Evolutionary conservation across 2,888 invertebrate species (phyloP).

Genomic region (Philhelius pedissequus): DNA sequence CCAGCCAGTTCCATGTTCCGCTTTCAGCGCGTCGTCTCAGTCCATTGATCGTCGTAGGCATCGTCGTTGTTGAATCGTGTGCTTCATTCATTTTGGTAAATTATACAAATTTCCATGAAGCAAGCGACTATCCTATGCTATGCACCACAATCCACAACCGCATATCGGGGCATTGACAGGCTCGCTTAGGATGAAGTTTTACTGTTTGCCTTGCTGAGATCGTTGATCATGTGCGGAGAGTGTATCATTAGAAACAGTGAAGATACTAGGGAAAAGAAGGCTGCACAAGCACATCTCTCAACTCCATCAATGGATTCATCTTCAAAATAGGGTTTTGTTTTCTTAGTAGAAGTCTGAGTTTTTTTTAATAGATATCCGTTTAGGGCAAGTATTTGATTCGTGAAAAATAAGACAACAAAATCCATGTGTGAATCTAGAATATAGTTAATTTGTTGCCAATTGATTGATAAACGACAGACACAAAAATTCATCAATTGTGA

Average conservation of each 20-base stretch:
- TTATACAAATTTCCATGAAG: conserved; percentile 68
- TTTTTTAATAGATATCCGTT: neutral
- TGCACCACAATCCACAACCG: neutral
- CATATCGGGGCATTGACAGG: conserved; percentile 31
- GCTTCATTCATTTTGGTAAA: conserved; percentile 57
- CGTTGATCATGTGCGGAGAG: conserved; percentile 58
- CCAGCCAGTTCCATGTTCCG: too few relatives aligned
- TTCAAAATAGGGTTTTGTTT: neutral
- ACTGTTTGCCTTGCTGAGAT: conserved; percentile 19
- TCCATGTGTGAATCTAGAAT: too few relatives aligned
- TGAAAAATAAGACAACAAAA: neutral
- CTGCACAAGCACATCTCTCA: neutral
- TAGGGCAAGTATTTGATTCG: neutral
- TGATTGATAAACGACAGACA: too few relatives aligned
- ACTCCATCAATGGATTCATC: conserved; percentile 30
- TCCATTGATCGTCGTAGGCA: neutral
- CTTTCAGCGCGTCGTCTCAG: too few relatives aligned
- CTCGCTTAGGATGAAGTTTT: neutral
- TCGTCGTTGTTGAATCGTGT: neutral
- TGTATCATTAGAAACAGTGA: conserved; percentile 57
- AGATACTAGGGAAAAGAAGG: neutral
- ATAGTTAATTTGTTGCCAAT: too few relatives aligned
- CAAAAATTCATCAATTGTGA: too few relatives aligned
- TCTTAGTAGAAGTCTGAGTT: conserved; percentile 26
- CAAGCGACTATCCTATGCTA: neutral